Evolutionary conservation across 2,113 vertebrate genomes (phyloP).

Genomic region (Tachycineta bicolor): DNA sequence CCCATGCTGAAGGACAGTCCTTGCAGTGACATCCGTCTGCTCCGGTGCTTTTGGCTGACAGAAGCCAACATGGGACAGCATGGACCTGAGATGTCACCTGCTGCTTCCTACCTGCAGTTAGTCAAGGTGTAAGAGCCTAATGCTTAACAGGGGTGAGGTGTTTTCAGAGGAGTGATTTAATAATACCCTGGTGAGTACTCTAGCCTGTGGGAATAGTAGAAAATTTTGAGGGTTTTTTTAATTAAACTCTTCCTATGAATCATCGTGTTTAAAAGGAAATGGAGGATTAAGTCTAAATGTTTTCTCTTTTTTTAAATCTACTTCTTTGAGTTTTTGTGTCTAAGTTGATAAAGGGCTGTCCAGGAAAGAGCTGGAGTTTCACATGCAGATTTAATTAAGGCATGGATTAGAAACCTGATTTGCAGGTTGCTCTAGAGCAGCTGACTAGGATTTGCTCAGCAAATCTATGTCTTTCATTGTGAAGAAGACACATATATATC

Average conservation of each 20-base stretch:
- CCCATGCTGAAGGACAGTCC: neutral
- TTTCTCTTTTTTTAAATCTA: neutral
- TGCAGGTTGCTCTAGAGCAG: neutral
- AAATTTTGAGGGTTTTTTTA: neutral
- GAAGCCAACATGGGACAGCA: neutral
- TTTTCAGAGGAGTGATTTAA: neutral
- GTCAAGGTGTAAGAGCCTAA: neutral
- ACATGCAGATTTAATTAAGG: neutral
- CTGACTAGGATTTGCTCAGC: neutral
- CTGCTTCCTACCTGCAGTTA: neutral
- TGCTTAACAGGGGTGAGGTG: neutral
- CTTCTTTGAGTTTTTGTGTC: neutral
- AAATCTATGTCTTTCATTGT: neutral
- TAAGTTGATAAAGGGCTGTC: neutral
- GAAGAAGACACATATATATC: neutral
- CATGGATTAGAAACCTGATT: neutral
- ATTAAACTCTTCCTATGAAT: neutral
- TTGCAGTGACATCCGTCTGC: neutral
- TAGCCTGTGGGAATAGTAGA: neutral
- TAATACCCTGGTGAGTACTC: neutral
- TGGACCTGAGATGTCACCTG: neutral
- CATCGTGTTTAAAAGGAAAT: neutral
- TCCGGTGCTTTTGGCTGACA: neutral
- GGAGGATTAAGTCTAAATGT: neutral
- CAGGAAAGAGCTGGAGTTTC: rapidly evolving